Base-by-base conservation (phyloP, 1,140 invertebrate species). In the Steinernema feltiae region DNA sequence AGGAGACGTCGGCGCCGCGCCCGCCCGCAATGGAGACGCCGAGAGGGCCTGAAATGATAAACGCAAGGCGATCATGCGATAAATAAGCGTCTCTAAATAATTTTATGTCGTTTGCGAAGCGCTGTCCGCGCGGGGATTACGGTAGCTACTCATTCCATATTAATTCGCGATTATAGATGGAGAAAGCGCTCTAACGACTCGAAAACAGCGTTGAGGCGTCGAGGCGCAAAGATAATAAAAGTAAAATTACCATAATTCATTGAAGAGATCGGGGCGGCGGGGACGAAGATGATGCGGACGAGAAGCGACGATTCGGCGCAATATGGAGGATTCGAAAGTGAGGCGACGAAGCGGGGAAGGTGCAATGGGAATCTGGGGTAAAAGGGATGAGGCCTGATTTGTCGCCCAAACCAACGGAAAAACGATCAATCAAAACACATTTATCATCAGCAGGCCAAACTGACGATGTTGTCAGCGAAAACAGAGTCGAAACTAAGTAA, bases 61-160 rank as follows among this genome's bases (percentile, higher is more conserved):
- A 63, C 53, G 53, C 53, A 27, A 7, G 15, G 24, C 53, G 53
- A 63, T 63, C 53, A 63, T 63, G 53, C 53, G 53, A 63, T 63
- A 63, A 63, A 63, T 63, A 63, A 63, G 53, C 53, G 15, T 63
- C 53, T 63, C 53, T 63, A 63, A 63, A 63, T 63, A 63, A 63
- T 63, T 63, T 63, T 63, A 63, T 63, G 53, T 63, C 53, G 53
- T 63, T 63, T 63, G 53, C 53, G 53, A 27, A 15, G 12, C 12
- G 3, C 7, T 27, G 53, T 27, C 53, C 53, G 15, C 18, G 12
- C 7, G 35, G 69, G 3, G 75, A 17, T 35, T 76, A 75, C 75
- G 75, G 71, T 72, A 46, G 48, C 53, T 21, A 48, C 41, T 76
- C 71, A 74, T 74, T 76, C 72, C 70, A 30, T 74, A 74, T 74